Evolutionary conservation across 2,888 invertebrate genomes (phyloP).

Genomic region (Lasius platythorax): DNA sequence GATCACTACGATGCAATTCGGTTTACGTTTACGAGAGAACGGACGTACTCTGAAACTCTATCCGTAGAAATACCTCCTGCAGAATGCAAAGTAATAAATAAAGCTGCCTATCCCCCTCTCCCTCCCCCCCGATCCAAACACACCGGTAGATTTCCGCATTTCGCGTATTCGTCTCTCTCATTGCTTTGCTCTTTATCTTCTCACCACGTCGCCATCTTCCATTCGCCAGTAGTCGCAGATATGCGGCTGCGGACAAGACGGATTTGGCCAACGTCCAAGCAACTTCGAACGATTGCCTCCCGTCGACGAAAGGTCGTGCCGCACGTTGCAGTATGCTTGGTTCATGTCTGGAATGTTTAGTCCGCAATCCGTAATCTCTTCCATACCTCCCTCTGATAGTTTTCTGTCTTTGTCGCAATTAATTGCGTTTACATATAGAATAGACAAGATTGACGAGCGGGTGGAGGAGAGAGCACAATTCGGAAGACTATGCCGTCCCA

Average conservation of each 20-base stretch:
- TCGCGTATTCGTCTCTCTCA: conserved; percentile 9
- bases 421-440: conserved; percentile 76
- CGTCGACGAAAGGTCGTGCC: conserved; percentile 36
- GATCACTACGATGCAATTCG: conserved; percentile 10
- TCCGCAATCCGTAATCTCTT: conserved; percentile 63
- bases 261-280: conserved; percentile 82
- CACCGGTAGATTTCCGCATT: background rate
- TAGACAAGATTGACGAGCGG: conserved; percentile 57
- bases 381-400: conserved; percentile 22
- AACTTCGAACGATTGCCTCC: conserved; percentile 82
- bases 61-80: conserved; percentile 46
- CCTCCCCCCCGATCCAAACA: conserved; percentile 32
- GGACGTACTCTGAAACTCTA: background rate
- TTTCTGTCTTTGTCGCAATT: conserved; percentile 67
- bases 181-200: conserved; percentile 38
- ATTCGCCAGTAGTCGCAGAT: conserved; percentile 66
- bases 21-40: conserved; percentile 13
- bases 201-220: conserved; percentile 52
- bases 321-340: conserved; percentile 71
- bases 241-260: conserved; percentile 77
- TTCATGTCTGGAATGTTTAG: conserved; percentile 75
- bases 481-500: conserved; percentile 6
- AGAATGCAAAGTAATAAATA: conserved; percentile 79
- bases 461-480: conserved; percentile 2
- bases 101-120: conserved; percentile 73